Conservation (phyloP, 2,888 invertebrate genomes). For the Chrysolina oricalcia region DNA sequence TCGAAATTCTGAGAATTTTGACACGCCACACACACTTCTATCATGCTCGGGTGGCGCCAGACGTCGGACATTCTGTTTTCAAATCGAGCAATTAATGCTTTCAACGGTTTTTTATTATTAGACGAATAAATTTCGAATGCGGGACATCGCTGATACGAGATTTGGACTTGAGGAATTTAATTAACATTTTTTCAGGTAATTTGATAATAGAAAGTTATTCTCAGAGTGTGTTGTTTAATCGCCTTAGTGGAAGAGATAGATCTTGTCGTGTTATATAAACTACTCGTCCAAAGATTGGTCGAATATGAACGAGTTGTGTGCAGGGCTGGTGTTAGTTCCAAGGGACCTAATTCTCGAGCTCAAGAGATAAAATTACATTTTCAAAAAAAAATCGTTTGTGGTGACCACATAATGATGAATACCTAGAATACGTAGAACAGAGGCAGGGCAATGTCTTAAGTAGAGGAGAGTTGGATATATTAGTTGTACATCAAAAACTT, state of each 20-base stretch:
- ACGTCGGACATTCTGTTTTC: constrained; percentile 43
- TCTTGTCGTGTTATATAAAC: constrained; percentile 8
- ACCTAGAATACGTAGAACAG: too few relatives aligned
- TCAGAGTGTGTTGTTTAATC: constrained; percentile 27
- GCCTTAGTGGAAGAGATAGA: constrained; percentile 17
- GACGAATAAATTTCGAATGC: constrained; percentile 48
- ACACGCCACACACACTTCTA: constrained; percentile 41
- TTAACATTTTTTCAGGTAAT: constrained; percentile 50
- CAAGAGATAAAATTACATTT: too few relatives aligned
- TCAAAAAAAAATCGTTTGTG: too few relatives aligned
- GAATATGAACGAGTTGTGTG: neutral
- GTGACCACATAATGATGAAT: too few relatives aligned
- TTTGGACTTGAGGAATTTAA: constrained; percentile 43
- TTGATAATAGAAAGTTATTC: constrained; percentile 47
- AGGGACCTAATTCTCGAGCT: neutral
- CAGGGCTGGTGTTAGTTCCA: neutral
- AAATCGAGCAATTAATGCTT: constrained; percentile 52
- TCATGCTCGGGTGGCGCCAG: constrained; percentile 50
- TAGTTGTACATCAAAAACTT: too few relatives aligned
- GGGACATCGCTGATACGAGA: constrained; percentile 41
- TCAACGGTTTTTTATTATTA: constrained; percentile 50
- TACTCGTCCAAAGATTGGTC: constrained; percentile 1
- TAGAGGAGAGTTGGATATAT: too few relatives aligned
- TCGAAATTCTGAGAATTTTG: constrained; percentile 42
- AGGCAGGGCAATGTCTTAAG: too few relatives aligned